Base-by-base conservation (phyloP, 2,888 invertebrate genomes). In the Ametastegia equiseti region DNA sequence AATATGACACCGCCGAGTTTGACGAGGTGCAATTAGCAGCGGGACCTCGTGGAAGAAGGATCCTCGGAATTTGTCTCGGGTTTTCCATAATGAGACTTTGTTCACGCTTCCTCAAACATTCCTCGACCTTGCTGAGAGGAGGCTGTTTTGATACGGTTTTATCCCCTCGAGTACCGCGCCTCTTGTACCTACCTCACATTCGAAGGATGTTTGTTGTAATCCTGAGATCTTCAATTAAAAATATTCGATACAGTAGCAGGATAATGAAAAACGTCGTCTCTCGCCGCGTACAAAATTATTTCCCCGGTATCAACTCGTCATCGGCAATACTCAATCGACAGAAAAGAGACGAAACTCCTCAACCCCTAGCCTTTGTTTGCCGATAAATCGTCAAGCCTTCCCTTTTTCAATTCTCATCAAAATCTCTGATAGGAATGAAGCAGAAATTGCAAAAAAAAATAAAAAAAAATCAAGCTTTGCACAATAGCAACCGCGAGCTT, bases 21-120 rank as follows among this genome's bases (percentile, higher is more conserved):
- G 50, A 73, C 50, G 73, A 73, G 73, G 73, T 54, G 73, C 73
- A 73, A 73, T 73, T 73, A 73, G 36, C 73, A 47, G 27, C 73
- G 50, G 33, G 15, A 23, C 36, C 27, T n/a, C 65, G 23, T 7
- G 23, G 30, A 19, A 47, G n/a, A n/a, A n/a, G n/a, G 23, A 71
- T 47, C 50, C 73, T 19, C 19, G 73, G 47, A 73, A 73, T 73
- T 73, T 54, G 73, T 54, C 73, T 54, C 45, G 47, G 45, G 42
- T 71, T 42, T 30, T 45, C 36, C 45, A 30, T 45, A 47, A 71
- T 47, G 30, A 71, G 71, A 71, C 71, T 71, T 47, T 71, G 71
- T 71, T 71, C 71, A 15, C 71, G 71, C 30, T 27, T 47, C 71
- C 9, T 47, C 47, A 27, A 71, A 27, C 45, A 71, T 71, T 71